Base-by-base conservation (phyloP, 2,888 invertebrate species). In the Leptura quadrifasciata region DNA sequence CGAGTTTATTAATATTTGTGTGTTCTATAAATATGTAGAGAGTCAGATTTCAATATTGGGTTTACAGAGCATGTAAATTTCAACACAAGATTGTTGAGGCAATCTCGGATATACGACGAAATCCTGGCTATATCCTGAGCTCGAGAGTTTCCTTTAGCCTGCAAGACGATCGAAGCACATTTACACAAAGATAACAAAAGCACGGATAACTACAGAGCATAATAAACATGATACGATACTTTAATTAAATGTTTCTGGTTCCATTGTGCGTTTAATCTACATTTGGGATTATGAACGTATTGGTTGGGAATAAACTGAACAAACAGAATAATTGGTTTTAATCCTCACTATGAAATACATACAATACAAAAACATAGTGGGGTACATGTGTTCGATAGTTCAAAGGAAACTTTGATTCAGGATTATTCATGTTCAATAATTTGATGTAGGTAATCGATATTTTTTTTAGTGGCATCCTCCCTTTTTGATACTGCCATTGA, bases 131-230 rank as follows among this genome's bases (percentile, higher is more conserved):
- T 17, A 55, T 55, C 55, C 55, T 27, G 68, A 67, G 20, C 55
- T 17, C 31, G 68, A 63, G 68, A 55, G 55, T n/a, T 68, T 68
- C 54, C 67, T 55, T 54, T 18, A 24, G 54, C 65, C 54, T n/a
- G 15, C 65, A 47, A 52, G 65, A 65, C 47, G 65, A 54, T 17
- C 35, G 47, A 65, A 54, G 65, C 24, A 52, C 65, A 54, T 65
- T 65, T 52, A 20, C 35, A 65, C 65, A 65, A 54, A 54, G 65
- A 65, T 65, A 65, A 65, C 24, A 20, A 52, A 12, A 15, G 65
- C 24, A 54, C 65, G 24, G 54, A 65, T 52, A 12, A 54, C 47
- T 52, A 47, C 52, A n/a, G 9, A 65, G 47, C 54, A 65, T 47
- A 65, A 65, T 52, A 54, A 64, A 24, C 65, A 52, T 52, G 24